Percentiles rank a stretch among this genome's conserved stretches.
Evolutionary conservation across 2,113 vertebrate genomes (phyloP).

Genomic region (Meleagris gallopavo): DNA sequence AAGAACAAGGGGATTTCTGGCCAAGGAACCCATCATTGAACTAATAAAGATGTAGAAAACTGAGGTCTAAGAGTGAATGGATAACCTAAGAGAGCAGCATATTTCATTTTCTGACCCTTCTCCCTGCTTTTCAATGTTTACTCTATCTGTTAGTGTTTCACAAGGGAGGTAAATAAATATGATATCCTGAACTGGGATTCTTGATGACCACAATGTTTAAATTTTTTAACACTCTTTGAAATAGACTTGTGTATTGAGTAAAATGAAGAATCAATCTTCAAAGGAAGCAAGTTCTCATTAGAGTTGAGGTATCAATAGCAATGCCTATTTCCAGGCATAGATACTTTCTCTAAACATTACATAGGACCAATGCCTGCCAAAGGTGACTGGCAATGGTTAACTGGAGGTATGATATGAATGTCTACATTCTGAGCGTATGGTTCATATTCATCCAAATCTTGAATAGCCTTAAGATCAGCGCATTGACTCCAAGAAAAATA

Average conservation of each 20-base stretch:
- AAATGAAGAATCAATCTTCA: neutral
- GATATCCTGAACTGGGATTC: neutral
- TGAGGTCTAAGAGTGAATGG: neutral
- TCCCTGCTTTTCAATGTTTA: neutral
- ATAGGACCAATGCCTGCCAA: neutral
- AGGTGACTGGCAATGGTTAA: neutral
- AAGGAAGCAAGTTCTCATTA: neutral
- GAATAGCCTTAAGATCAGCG: neutral
- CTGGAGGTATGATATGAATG: neutral
- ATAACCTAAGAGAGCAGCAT: neutral
- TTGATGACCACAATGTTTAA: neutral
- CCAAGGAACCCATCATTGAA: neutral
- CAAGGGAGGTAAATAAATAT: neutral
- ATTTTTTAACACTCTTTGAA: neutral
- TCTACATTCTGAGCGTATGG: neutral
- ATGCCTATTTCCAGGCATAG: neutral
- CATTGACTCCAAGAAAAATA: neutral
- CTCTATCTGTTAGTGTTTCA: neutral
- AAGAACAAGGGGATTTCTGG: neutral
- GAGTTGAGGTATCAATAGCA: neutral
- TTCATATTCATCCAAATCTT: neutral
- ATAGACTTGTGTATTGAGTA: fast-evolving
- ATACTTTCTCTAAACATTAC: neutral
- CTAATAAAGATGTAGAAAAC: neutral
- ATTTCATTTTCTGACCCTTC: neutral